These are phyloP conservation scores for Tauraco erythrolophus DNA, from an alignment of 2,113 vertebrate species.

Conservation along the genomic window DNA sequence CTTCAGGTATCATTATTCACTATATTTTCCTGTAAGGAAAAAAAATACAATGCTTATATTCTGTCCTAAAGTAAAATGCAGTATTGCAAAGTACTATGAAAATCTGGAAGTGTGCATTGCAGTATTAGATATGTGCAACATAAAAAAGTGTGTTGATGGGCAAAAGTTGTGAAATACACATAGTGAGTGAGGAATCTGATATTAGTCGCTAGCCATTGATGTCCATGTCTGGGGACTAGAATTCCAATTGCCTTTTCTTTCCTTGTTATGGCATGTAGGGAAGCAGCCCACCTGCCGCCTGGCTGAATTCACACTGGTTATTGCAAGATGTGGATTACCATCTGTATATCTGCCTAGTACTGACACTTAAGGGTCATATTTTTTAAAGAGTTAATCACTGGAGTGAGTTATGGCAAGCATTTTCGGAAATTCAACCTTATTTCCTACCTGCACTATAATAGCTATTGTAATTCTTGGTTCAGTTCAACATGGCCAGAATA, in stretches of 20 bases:
- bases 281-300: not conserved
- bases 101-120: not conserved
- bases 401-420: not conserved
- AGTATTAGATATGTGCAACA: not conserved
- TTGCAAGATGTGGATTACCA: not conserved
- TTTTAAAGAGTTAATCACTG: not conserved
- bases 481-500: not conserved
- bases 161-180: not conserved
- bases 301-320: not conserved
- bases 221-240: not conserved
- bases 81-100: not conserved
- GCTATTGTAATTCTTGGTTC: not conserved
- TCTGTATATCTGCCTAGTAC: not conserved
- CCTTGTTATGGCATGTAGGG: not conserved
- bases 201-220: not conserved
- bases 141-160: not conserved
- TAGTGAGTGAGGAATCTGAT: not conserved
- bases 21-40: not conserved
- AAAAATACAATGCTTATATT: not conserved
- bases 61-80: not conserved
- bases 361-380: not conserved
- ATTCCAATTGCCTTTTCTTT: slow-evolving; percentile 5
- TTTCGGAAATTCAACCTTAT: not conserved
- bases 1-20: not conserved
- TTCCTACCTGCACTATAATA: not conserved